phyloP scores from a whole-genome alignment of 2,113 vertebrate species.

The Geococcyx californianus region DNA sequence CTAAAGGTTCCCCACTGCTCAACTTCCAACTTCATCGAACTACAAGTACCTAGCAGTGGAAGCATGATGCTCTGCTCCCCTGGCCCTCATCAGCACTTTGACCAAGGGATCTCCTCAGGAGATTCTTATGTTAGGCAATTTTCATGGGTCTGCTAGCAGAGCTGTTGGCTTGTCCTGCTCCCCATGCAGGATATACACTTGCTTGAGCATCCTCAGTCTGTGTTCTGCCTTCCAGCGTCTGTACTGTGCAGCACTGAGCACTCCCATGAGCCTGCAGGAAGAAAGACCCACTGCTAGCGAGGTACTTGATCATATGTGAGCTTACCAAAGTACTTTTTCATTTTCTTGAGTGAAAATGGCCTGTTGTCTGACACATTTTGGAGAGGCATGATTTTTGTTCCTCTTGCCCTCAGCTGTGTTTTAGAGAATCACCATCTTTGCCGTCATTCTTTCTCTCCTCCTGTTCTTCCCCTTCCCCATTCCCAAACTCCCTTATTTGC shows the following conservation, averaged over 20 bases:
- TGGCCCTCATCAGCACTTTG: background rate
- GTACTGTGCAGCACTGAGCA: background rate
- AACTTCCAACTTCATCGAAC: background rate
- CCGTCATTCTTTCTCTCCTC: background rate
- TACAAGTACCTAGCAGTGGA: background rate
- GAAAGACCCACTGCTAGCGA: background rate
- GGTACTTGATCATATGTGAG: background rate
- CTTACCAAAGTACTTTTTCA: background rate
- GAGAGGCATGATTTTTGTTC: background rate
- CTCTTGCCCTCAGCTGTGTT: background rate
- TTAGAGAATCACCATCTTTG: background rate
- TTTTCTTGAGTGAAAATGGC: background rate
- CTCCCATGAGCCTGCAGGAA: background rate
- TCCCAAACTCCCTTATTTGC: slow-evolving; percentile 28
- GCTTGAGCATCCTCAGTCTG: background rate
- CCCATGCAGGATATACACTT: fast-evolving
- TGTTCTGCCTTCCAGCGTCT: background rate
- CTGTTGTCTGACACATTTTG: background rate
- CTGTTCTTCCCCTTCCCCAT: background rate
- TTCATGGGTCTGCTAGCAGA: background rate
- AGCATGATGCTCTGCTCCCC: fast-evolving
- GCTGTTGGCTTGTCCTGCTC: background rate
- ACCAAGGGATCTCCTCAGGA: background rate
- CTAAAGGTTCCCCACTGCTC: background rate
- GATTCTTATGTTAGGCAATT: background rate